Evolutionary conservation across 1,140 invertebrate species (phyloP), one percentile per base, ranked within the genome.

Genomic region (Listronotus oregonensis): DNA sequence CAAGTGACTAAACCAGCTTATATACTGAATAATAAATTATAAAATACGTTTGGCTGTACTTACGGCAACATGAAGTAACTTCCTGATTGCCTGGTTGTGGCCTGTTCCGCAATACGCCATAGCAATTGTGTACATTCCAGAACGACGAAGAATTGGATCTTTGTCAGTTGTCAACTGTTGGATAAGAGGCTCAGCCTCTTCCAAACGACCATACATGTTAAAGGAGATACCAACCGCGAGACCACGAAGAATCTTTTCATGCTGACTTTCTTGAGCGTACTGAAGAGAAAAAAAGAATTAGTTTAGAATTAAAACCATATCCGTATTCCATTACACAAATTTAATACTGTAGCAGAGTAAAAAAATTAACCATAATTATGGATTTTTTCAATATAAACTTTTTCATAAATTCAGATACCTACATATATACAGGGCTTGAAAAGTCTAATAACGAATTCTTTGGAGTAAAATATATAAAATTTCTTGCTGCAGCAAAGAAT

Each of bases 41-140:
- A n/a, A n/a, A n/a, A n/a, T n/a, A n/a, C n/a, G n/a, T n/a, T n/a
- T n/a, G n/a, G n/a, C 47, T 31, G 60, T 51, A 72, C 95, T 97
- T 32, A 95, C 97, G 47, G 97, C 97, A 68, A 98, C 94, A 77
- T 98, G 96, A 1, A 99, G 86, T 4, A 99, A 83, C 70, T 91
- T 92, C 10, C 95, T 85, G 70, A 99, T 97, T 0, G 98, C 97
- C 77, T 93, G 89, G 79, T 98, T 99, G 74, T 96, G 97, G 49
- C 96, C 97, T 15, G 95, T 97, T 34, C 98, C 98, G 80, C 95
- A 98, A 78, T 99, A 99, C 0, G 97, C 97, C 89, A 98, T 98
- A 0, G 96, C 97, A 15, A 99, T 84, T 0, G 96, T 98, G 78
- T 98, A 98, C 89, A 99, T 98, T 55, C 94, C 98, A 59, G 95